Base-by-base conservation (phyloP, 2,888 invertebrate species). In the Pachydiplax longipennis region DNA sequence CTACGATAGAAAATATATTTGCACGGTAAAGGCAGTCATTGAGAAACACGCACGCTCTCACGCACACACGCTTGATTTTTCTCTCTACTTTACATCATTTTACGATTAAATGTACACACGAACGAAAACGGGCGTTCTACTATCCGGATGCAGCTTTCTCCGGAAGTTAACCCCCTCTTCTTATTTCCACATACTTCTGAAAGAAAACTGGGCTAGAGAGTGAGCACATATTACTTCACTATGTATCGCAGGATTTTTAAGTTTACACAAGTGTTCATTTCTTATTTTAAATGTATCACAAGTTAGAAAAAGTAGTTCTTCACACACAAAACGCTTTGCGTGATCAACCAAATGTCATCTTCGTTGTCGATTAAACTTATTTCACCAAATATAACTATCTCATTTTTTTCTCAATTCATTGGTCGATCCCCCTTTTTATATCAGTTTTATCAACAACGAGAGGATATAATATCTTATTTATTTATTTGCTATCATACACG, bases 401-500 rank as follows among this genome's bases (percentile, higher is more conserved):
- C 6, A 58, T 87, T 61, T 87, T 83, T 87, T 65, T 61, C 37
- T 87, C 37, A 87, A 87, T 61, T 61, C 87, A 87, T 87, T 87
- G 87, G 87, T 87, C 87, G 37, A 87, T 61, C 61, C 87, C 65
- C 61, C 61, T 65, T 61, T 87, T 87, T 61, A 44, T 83, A 44
- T 83, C 25, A 31, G 18, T 37, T 35, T 37, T 37, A 44, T 87
- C 37, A 87, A 87, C 87, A 87, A 87, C 65, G 87, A 87, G 87
- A 87, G 87, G 87, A 87, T 61, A 87, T 87, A 87, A 37, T 87
- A 65, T 87, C 37, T 61, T 87, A 58, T 65, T 87, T 83, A 83
- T 83, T 83, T 87, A 87, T 87, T 87, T 87, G 87, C 87, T 87
- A 65, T 87, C 87, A 87, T 87, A 87, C 87, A 87, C 87, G 87